Percentiles rank a stretch among this genome's conserved stretches.
Evolutionary conservation across 2,113 vertebrate genomes (phyloP).

Genomic region (Mesoclemmys tuberculata): DNA sequence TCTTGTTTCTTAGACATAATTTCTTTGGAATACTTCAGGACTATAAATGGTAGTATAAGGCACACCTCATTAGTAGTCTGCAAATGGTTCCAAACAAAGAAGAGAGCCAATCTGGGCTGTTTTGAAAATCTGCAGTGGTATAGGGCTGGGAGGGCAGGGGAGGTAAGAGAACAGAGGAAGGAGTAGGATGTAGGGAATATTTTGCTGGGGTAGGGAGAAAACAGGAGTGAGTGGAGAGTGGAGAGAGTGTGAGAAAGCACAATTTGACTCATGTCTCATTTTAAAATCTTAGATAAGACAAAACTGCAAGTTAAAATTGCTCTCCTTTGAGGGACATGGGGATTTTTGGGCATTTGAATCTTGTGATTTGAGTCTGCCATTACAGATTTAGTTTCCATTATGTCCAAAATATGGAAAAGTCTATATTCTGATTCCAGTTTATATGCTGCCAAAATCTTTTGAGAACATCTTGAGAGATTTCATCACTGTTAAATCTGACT

Average conservation of each 20-base stretch:
- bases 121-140: not conserved
- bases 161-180: not conserved
- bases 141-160: not conserved
- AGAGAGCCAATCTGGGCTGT: not conserved
- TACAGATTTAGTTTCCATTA: not conserved
- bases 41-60: not conserved
- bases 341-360: not conserved
- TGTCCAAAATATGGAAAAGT: not conserved
- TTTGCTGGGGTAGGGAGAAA: not conserved
- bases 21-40: not conserved
- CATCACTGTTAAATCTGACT: not conserved
- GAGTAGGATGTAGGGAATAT: fast-evolving
- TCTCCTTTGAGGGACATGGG: not conserved
- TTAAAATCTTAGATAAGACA: not conserved
- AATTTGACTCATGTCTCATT: not conserved
- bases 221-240: not conserved
- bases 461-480: not conserved
- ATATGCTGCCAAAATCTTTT: not conserved
- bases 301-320: not conserved
- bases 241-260: not conserved
- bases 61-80: not conserved
- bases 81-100: not conserved
- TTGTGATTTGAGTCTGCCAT: not conserved
- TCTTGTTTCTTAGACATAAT: not conserved
- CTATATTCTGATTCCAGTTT: not conserved